Base-by-base conservation (phyloP, 2,888 invertebrate genomes). In the Drosophila kanekoi region DNA sequence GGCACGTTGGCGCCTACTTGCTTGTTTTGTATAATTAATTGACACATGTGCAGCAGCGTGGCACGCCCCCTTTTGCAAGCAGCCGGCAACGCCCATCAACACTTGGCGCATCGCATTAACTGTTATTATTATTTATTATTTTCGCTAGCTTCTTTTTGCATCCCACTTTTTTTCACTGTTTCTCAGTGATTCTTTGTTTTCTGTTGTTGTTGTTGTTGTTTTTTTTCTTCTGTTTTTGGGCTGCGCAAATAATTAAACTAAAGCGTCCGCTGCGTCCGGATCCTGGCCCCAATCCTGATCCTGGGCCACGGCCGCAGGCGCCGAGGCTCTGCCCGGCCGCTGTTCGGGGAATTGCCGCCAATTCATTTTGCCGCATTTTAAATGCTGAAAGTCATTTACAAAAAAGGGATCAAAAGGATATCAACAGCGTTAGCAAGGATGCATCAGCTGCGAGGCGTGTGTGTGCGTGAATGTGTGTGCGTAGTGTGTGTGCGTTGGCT, bases 321-420 rank as follows among this genome's bases (percentile, higher is more conserved):
- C 33, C 28, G 13, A 49, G 59, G 23, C 23, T 8, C 16, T 20
- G 54, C 41, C n/a, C 44, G 49, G 18, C 16, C 38, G 47, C 28
- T 44, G 76, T 65, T 73, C 51, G 5, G 72, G 77, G 79, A 87
- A 85, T 84, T 77, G 87, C 81, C 78, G 77, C 70, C 87, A 85
- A 86, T 85, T 86, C 82, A 87, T 86, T 85, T 82, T 85, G 85
- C 75, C 82, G 75, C 85, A 83, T 85, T 86, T 86, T 82, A 87
- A 87, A 86, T 87, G 87, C 84, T 79, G 77, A 82, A 81, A 86
- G 84, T 87, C 81, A 86, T 87, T 86, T 81, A 75, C 75, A 76
- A 79, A 77, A 78, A 77, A 84, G 79, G 86, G 81, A 86, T 85
- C 79, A 81, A 85, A 81, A 79, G 78, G 83, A 85, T 85, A 85